phyloP scores from a whole-genome alignment of 2,888 invertebrate genomes.

The Itoplectis maculator region DNA sequence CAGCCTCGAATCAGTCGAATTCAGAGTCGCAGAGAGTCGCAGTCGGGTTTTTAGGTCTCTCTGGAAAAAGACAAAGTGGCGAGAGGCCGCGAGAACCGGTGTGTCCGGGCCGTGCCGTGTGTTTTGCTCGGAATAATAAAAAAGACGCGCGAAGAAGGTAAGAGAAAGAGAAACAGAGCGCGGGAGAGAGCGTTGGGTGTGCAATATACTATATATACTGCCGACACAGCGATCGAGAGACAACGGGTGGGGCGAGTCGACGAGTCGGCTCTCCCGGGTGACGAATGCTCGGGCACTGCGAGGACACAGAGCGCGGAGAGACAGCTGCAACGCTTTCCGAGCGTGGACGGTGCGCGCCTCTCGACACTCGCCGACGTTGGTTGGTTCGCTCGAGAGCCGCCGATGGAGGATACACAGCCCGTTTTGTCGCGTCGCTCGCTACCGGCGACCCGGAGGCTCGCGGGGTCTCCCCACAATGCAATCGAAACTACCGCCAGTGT shows the following conservation, averaged over 20 bases:
- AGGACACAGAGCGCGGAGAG: slow-evolving; percentile 40
- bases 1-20: slow-evolving; percentile 19
- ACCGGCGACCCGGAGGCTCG: slow-evolving; percentile 5
- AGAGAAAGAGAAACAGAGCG: not conserved
- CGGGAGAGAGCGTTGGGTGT: not conserved
- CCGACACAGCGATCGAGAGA: slow-evolving; percentile 19
- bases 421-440: slow-evolving; percentile 27
- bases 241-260: slow-evolving; percentile 20
- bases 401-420: slow-evolving; percentile 24
- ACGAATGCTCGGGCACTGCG: slow-evolving; percentile 8
- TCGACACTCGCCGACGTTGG: slow-evolving; percentile 25
- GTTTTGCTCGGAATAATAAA: slow-evolving; percentile 24
- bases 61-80: slow-evolving; percentile 2
- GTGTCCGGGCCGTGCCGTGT: not conserved
- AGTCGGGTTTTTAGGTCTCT: slow-evolving; percentile 8
- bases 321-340: slow-evolving; percentile 49
- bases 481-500: slow-evolving; percentile 27
- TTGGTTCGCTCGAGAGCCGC: not conserved
- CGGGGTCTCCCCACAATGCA: slow-evolving; percentile 37
- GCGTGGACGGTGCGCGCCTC: slow-evolving; percentile 33
- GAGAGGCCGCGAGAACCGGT: slow-evolving; percentile 12
- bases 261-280: slow-evolving; percentile 2
- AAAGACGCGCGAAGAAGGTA: slow-evolving; percentile 1
- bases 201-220: not conserved
- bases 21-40: too few relatives aligned